Percentiles rank a stretch among this genome's conserved stretches.
Evolutionary conservation across 2,797 vertebrate genomes (phyloP).

Genomic region (Selene dorsalis): DNA sequence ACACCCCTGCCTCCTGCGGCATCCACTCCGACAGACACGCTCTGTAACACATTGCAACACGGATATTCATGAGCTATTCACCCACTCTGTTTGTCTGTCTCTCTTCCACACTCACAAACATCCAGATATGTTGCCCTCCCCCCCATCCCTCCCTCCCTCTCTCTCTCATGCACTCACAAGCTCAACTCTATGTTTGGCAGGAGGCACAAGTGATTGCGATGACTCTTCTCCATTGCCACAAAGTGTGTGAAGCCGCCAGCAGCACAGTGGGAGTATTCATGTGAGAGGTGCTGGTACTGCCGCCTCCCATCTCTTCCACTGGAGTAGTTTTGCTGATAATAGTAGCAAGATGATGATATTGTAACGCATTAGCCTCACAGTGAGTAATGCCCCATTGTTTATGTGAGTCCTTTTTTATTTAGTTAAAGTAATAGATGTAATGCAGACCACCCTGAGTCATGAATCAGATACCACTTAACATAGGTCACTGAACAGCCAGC

Average conservation of each 20-base stretch:
- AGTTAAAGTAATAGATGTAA: conserved; percentile 34
- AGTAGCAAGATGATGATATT: conserved; percentile 21
- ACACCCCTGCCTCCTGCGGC: conserved; percentile 3
- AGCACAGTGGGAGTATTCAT: conserved; percentile 63
- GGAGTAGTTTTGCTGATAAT: conserved; percentile 37
- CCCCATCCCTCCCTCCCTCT: conserved; percentile 8
- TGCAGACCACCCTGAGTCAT: not conserved
- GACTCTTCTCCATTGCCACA: conserved; percentile 43
- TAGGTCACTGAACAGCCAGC: conserved; percentile 17
- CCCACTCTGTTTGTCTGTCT: conserved; percentile 58
- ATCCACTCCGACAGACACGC: conserved; percentile 50
- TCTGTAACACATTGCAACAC: conserved; percentile 50
- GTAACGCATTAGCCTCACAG: conserved; percentile 30
- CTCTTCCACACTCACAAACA: conserved; percentile 46
- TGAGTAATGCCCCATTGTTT: conserved; percentile 14
- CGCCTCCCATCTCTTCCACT: conserved; percentile 41
- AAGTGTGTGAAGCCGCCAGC: conserved; percentile 43
- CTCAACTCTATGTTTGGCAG: conserved; percentile 48
- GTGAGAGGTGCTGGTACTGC: conserved; percentile 56
- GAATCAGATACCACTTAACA: conserved; percentile 25
- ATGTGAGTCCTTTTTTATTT: conserved; percentile 15
- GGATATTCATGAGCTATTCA: conserved; percentile 68
- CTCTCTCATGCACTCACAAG: conserved; percentile 1
- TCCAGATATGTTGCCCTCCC: conserved; percentile 43
- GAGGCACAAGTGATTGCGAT: conserved; percentile 42